Evolutionary conservation across 2,113 vertebrate species (phyloP), one percentile per base, ranked within the genome.

Genomic region (Clarias gariepinus): DNA sequence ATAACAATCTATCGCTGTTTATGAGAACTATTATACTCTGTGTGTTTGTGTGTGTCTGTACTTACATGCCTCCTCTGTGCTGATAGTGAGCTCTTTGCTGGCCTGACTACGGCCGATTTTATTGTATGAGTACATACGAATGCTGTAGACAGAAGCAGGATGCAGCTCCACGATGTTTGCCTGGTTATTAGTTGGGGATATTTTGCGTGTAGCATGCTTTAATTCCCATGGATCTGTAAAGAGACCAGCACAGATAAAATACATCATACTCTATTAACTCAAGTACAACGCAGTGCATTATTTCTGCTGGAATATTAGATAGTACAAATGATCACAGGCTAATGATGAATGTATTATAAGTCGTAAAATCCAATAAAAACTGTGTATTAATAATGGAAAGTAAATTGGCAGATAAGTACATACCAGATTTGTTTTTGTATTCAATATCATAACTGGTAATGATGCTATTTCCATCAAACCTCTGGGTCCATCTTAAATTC

Each of bases 371-470:
- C 33, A 73, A 21, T 4, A 73, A 73, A 41, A 21, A 21, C 18
- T 73, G 18, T 79, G 16, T 19, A 23, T 28, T 3, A 19, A 21
- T 6, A 61, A 36, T 33, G 18, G 12, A 61, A 47, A 47, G 52
- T 74, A 41, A 28, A 47, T 12, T 77, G 71, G n/a, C 5, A 11
- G 16, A 16, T 52, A 1, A 23, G 68, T 21, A 15, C 88, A 16
- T 61, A 99, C 98, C 98, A 0, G 98, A 98, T 87, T 99, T 99
- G 92, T 99, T 99, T 93, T 99, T 99, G 94, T 99, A 99, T 85
- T 99, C 98, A 0, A 99, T 99, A 83, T 99, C 98, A 0, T 99
- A 99, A 10, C 98, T 98, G 0, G 98, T 99, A 93, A 99, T 99
- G 93, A 99, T 98, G 93, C 98, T 99, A 95, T 99, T 99, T 78